phyloP scores from a whole-genome alignment of 2,888 invertebrate species.

The Allacma fusca region DNA sequence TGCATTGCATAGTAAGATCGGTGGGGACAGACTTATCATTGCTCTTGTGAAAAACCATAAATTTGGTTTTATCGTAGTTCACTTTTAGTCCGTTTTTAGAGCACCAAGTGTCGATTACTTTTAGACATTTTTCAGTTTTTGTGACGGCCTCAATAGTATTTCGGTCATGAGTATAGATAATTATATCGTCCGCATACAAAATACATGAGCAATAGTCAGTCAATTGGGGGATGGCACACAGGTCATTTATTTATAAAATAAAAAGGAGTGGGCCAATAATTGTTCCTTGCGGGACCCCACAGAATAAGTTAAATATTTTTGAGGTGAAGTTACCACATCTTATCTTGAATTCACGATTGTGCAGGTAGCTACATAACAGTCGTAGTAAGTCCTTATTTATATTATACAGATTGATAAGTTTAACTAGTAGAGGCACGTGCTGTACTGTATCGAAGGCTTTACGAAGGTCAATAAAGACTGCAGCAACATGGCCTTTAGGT shows the following conservation, averaged over 20 bases:
- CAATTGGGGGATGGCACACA: background rate
- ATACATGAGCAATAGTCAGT: background rate
- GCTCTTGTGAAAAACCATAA: slow-evolving; percentile 10
- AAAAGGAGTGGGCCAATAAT: background rate
- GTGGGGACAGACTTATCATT: background rate
- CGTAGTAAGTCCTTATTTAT: background rate
- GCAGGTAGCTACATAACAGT: slow-evolving; percentile 13
- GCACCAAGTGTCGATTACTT: background rate
- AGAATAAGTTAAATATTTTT: background rate
- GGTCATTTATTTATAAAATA: slow-evolving; percentile 23
- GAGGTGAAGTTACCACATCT: background rate
- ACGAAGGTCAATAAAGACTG: slow-evolving; percentile 4
- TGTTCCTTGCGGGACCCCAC: slow-evolving; percentile 16
- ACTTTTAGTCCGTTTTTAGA: background rate
- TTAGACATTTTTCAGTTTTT: background rate
- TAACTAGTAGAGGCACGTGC: background rate
- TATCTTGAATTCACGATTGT: background rate
- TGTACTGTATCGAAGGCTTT: slow-evolving; percentile 20
- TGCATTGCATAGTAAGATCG: slow-evolving; percentile 1
- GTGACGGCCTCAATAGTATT: background rate
- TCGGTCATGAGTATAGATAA: background rate
- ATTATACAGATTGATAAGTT: background rate
- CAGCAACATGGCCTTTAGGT: background rate
- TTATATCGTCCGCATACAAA: slow-evolving; percentile 22
- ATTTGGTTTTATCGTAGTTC: slow-evolving; percentile 26